A percentile compares a stretch with the other conserved stretches of the same genome.
phyloP scores from a whole-genome alignment of 2,797 vertebrate species.

The Hippopotamyrus pictus region DNA sequence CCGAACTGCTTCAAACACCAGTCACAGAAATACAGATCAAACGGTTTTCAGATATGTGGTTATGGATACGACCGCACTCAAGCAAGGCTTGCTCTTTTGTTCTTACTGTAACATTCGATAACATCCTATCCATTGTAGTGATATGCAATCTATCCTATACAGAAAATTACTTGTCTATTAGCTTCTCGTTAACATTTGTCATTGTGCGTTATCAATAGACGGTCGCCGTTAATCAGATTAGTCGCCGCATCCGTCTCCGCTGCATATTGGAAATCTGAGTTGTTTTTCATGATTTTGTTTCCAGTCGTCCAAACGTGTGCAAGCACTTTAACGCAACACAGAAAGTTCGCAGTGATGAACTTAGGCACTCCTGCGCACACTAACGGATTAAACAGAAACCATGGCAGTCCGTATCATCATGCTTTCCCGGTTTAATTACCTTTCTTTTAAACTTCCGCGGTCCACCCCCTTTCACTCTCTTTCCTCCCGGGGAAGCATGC shows the following conservation, averaged over 20 bases:
- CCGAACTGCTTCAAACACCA: neutral
- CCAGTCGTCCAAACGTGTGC: neutral
- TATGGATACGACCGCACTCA: neutral
- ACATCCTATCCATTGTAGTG: neutral
- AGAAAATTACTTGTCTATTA: neutral
- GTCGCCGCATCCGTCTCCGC: neutral
- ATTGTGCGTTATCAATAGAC: neutral
- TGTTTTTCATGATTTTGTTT: neutral
- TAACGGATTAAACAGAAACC: neutral
- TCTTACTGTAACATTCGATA: neutral
- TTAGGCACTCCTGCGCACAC: neutral
- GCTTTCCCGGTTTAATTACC: slow-evolving; percentile 43
- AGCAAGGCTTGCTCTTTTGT: neutral
- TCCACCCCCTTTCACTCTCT: slow-evolving; percentile 39
- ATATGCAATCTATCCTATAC: neutral
- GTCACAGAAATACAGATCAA: neutral
- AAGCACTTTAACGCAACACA: neutral
- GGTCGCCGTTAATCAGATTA: neutral
- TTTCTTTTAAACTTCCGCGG: slow-evolving; percentile 49
- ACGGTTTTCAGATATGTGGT: neutral
- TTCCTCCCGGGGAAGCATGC: slow-evolving; percentile 30
- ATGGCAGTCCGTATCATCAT: neutral
- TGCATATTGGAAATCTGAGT: neutral
- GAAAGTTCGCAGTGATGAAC: neutral
- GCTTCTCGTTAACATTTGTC: neutral